These are phyloP conservation scores for Blera fallax DNA, from an alignment of 2,888 invertebrate genomes.

Conservation along the genomic window DNA sequence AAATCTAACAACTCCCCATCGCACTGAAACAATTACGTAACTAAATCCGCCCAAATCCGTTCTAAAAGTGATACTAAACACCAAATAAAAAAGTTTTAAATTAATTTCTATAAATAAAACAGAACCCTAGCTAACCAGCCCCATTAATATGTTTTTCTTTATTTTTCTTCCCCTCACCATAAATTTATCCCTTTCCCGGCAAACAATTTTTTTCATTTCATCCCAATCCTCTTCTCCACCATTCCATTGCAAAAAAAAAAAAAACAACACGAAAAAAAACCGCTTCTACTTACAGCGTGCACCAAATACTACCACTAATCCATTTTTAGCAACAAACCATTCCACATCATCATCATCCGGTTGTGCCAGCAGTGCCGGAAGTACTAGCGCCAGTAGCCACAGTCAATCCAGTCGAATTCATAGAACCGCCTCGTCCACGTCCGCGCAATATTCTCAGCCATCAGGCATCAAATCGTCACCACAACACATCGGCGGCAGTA, in stretches of 20 bases:
- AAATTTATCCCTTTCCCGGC: neutral
- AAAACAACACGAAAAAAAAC: slow-evolving; percentile 70
- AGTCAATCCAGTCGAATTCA: slow-evolving; percentile 61
- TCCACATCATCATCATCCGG: slow-evolving; percentile 74
- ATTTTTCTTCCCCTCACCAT: slow-evolving; percentile 44
- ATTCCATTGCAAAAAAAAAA: slow-evolving; percentile 35
- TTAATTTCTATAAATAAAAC: slow-evolving; percentile 45
- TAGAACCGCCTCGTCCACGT: slow-evolving; percentile 66
- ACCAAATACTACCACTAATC: slow-evolving; percentile 79
- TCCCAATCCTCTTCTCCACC: slow-evolving; percentile 15
- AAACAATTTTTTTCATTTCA: slow-evolving; percentile 12
- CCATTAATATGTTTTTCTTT: slow-evolving; percentile 37
- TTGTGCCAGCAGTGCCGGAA: slow-evolving; percentile 71
- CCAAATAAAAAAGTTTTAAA: neutral
- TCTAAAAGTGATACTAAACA: slow-evolving; percentile 29
- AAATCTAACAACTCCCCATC: neutral
- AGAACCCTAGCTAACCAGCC: slow-evolving; percentile 41
- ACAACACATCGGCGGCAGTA: slow-evolving; percentile 71
- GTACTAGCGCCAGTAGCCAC: slow-evolving; percentile 69
- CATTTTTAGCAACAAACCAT: slow-evolving; percentile 80
- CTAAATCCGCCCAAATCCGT: neutral
- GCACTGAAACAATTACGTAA: neutral
- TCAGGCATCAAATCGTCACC: slow-evolving; percentile 74
- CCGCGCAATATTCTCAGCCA: slow-evolving; percentile 73
- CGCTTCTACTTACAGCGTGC: slow-evolving; percentile 77